Evolutionary conservation across 2,113 vertebrate genomes (phyloP).

Genomic region (Lophochroa leadbeateri): DNA sequence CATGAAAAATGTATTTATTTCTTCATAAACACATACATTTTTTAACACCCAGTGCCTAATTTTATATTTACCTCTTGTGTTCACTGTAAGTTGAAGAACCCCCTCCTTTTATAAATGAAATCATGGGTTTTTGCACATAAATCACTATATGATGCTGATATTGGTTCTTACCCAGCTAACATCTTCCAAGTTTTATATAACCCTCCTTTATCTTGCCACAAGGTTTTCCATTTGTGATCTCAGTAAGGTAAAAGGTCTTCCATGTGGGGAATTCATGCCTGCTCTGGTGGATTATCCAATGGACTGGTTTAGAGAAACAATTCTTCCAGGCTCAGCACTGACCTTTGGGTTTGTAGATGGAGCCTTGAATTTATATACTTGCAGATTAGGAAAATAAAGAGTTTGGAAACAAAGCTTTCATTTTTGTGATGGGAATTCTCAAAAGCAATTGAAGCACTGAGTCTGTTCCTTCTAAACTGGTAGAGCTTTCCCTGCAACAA

Average conservation of each 20-base stretch:
- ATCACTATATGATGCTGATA: neutral
- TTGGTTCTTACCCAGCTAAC: neutral
- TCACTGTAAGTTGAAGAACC: neutral
- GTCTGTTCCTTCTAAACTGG: neutral
- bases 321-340: neutral
- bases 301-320: neutral
- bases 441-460: neutral
- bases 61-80: neutral
- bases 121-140: neutral
- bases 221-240: neutral
- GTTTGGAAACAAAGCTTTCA: neutral
- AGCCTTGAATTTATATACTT: neutral
- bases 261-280: neutral
- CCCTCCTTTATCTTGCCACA: neutral
- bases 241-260: neutral
- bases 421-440: neutral
- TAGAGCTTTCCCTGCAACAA: neutral
- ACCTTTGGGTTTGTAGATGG: neutral
- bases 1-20: neutral
- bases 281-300: neutral
- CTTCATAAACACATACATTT: neutral
- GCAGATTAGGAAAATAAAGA: neutral
- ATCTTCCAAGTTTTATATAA: neutral
- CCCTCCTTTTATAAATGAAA: neutral
- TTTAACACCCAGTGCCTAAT: neutral